Base-by-base conservation (phyloP, 1,140 invertebrate genomes). In the Trichonephila clavata region DNA sequence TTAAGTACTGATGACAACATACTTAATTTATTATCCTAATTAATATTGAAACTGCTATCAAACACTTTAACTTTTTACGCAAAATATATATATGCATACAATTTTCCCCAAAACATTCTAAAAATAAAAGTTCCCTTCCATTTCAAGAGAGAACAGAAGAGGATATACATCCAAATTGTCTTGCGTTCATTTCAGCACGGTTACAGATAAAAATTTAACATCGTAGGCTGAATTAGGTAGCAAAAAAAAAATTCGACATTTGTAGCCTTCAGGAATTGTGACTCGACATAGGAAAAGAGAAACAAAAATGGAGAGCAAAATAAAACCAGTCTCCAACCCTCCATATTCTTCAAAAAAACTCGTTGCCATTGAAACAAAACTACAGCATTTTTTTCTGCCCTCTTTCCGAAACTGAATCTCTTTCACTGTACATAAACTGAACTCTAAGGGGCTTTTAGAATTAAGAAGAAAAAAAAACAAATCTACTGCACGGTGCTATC, bases 401-500 rank as follows among this genome's bases (percentile, higher is more conserved):
- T 57, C 77, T 77, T 77, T 27, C 39, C 18, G 27, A 89, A 50
- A 60, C 60, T 61, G 71, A 71, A 68, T 77, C 14, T n/a, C 50
- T 57, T 61, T 80, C 89, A 81, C 59, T 90, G 89, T 81, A 80
- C 57, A 81, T 80, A 90, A 90, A 87, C 60, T 63, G 59, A 63
- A 39, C 32, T 39, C 32, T 39, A 39, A 50, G 59, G 89, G 87
- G 89, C 89, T 90, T 90, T 90, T 90, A 90, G 89, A 90, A 57
- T 90, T 61, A 86, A 83, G 18, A 43, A 83, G 71, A 32, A 2
- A 68, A 71, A 39, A 39, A 80, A 68, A 43, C 27, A 68, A 57
- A 81, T 81, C 59, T 90, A 81, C 32, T 90, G 89, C 89, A 90
- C 89, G 89, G 89, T 90, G 89, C 89, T 90, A 90, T 90, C 89